Evolutionary conservation across 2,888 invertebrate genomes (phyloP), one percentile per base, ranked within the genome.

Genomic region (Perithous albicinctus): DNA sequence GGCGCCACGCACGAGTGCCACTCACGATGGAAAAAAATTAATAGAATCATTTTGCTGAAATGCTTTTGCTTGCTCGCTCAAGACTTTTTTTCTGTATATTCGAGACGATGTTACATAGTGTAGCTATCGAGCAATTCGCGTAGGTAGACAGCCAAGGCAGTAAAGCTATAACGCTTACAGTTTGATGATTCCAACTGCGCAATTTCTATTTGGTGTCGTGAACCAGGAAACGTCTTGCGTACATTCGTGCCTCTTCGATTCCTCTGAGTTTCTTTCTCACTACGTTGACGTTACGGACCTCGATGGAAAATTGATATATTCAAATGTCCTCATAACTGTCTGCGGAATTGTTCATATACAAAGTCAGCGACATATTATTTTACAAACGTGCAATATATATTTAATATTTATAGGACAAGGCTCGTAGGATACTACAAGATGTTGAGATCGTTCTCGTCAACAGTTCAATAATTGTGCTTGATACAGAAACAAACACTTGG

Each of bases 1-100:
- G 91, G 91, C 87, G 89, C 87, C 88, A 92, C 91, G 92, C 92
- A 92, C 92, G 92, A 92, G 90, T 91, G 91, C 87, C 88, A 87
- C 86, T 90, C 87, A 86, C 90, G 88, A 92, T 91, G 91, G 89
- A 92, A 91, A 74, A 79, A 92, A 92, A 92, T 92, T 91, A 92
- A 92, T 92, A 91, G 91, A 92, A 92, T 91, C 91, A 91, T 92
- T 91, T 91, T 89, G 85, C 86, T 86, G 85, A 91, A 88, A 87
- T 88, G 87, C 87, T 88, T 83, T n/a, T 46, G 69, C 67, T 80
- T 38, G 32, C 61, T 51, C 43, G 20, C 46, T 72, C 66, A 32
- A 18, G 54, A 63, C 56, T 63, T 61, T 61, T n/a, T n/a, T n/a
- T 80, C 82, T 79, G 10, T 79, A 78, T 63, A 72, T 80, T 59